These are phyloP conservation scores for Dicrostonyx torquatus DNA, from an alignment of 2,797 vertebrate genomes.

Conservation along the genomic window DNA sequence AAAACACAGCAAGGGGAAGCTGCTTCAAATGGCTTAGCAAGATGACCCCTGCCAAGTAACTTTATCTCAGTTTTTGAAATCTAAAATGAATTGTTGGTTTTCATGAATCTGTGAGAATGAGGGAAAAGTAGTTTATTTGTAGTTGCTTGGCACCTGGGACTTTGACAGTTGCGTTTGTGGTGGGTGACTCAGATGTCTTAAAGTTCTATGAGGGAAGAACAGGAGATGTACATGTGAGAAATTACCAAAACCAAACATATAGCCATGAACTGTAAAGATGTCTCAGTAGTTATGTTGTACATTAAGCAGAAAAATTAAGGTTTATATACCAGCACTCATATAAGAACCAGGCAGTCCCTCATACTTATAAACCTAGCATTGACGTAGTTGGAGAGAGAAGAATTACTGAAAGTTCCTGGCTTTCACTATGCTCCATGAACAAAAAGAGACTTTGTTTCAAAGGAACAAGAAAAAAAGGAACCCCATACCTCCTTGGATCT, in stretches of 20 bases:
- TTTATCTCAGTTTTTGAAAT: background rate
- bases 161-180: background rate
- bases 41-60: background rate
- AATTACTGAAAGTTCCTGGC: background rate
- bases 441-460: background rate
- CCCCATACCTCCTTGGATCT: background rate
- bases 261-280: background rate
- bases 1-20: background rate
- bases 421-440: background rate
- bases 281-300: background rate
- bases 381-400: background rate
- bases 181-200: background rate
- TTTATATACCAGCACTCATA: too few relatives aligned
- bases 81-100: background rate
- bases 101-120: background rate
- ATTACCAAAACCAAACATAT: background rate
- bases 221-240: background rate
- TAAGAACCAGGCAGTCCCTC: too few relatives aligned
- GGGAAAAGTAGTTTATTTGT: background rate
- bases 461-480: background rate
- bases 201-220: background rate
- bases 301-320: background rate
- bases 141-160: background rate
- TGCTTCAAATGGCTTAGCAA: too few relatives aligned
- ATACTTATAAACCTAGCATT: too few relatives aligned